Conservation (phyloP, 2,797 vertebrate species). For the Nannoperca australis region DNA sequence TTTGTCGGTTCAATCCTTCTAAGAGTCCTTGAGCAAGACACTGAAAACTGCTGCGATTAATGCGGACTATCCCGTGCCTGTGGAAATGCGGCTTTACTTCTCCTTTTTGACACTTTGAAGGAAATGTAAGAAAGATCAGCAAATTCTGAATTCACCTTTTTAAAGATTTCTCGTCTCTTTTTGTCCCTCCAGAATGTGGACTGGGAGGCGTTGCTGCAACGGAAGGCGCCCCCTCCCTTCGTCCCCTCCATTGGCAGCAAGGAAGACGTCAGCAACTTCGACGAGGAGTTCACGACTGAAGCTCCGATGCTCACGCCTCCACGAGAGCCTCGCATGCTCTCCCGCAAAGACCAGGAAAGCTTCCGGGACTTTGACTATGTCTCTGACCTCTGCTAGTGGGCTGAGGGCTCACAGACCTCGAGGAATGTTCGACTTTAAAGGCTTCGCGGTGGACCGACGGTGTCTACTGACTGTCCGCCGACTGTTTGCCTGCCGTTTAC, state of each 20-base stretch:
- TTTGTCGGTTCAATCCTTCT: neutral
- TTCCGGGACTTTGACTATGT: constrained; percentile 94
- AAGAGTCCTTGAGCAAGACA: too few species aligned
- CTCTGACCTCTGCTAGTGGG: constrained; percentile 85
- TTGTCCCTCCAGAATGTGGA: constrained; percentile 82
- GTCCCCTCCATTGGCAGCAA: constrained; percentile 85
- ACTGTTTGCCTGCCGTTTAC: constrained; percentile 44
- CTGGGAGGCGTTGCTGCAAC: constrained; percentile 89
- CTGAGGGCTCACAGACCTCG: constrained; percentile 6
- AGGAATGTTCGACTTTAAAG: constrained; percentile 49
- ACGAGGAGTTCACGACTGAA: constrained; percentile 93
- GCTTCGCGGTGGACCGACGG: neutral
- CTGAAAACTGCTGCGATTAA: neutral
- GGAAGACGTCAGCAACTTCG: constrained; percentile 94
- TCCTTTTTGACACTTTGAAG: neutral
- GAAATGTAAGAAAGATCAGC: neutral
- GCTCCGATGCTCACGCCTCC: constrained; percentile 88
- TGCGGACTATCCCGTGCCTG: neutral
- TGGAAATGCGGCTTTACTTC: neutral
- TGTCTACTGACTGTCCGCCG: constrained; percentile 12
- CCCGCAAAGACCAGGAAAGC: constrained; percentile 89
- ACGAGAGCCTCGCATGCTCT: constrained; percentile 87
- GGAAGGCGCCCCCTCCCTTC: constrained; percentile 89
- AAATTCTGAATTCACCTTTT: neutral
- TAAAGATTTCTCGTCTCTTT: neutral